phyloP scores from a whole-genome alignment of 2,797 vertebrate genomes.

The Adelosebastes latens region DNA sequence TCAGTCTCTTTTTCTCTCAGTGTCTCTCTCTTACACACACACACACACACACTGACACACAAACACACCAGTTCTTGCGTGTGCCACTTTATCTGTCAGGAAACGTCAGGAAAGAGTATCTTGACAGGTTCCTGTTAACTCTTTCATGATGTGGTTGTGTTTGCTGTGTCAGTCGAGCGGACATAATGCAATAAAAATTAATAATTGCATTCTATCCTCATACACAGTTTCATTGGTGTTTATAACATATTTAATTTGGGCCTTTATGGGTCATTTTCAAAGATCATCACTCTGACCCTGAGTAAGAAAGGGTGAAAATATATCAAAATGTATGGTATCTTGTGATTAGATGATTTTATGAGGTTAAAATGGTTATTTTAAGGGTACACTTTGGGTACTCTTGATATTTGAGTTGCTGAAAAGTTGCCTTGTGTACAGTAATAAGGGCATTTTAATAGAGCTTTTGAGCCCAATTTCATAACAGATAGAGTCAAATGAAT shows the following conservation, averaged over 20 bases:
- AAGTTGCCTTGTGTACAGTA: neutral
- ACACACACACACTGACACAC: neutral
- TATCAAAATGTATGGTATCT: neutral
- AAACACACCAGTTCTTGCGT: neutral
- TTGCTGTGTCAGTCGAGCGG: conserved; percentile 16
- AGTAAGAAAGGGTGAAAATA: neutral
- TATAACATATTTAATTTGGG: neutral
- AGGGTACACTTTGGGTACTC: no score
- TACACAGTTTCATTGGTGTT: neutral
- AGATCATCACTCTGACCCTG: neutral
- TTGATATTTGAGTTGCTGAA: neutral
- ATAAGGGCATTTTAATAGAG: neutral
- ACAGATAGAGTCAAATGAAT: neutral
- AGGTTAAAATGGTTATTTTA: neutral
- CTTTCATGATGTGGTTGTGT: conserved; percentile 12
- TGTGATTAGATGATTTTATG: neutral
- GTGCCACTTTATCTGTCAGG: conserved; percentile 75
- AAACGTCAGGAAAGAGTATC: conserved; percentile 68
- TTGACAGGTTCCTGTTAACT: conserved; percentile 65
- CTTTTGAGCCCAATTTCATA: neutral
- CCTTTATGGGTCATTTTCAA: neutral
- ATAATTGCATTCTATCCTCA: neutral
- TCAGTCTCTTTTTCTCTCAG: neutral
- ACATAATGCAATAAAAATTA: neutral
- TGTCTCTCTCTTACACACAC: neutral